Evolutionary conservation across 2,888 invertebrate species (phyloP).

Genomic region (Drosophila neonasuta): DNA sequence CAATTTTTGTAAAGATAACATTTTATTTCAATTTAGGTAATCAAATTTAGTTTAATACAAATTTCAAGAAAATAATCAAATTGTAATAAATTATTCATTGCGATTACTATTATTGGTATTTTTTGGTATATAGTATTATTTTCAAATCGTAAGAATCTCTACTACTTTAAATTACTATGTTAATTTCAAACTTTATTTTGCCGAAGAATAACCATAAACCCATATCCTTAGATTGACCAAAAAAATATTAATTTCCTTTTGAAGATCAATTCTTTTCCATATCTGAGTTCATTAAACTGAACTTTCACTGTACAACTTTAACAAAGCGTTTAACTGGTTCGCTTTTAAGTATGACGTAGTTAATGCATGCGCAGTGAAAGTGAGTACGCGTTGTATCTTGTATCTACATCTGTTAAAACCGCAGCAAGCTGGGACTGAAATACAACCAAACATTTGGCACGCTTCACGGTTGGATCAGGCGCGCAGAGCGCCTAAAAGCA

Average conservation of each 20-base stretch:
- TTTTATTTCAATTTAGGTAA: too few species aligned
- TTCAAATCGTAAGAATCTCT: too few species aligned
- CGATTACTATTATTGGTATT: too few species aligned
- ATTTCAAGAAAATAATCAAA: too few species aligned
- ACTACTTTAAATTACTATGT: too few species aligned
- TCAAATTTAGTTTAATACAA: too few species aligned
- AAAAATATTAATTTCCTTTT: background rate
- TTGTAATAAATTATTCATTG: too few species aligned
- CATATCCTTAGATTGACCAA: too few species aligned
- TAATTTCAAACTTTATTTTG: too few species aligned
- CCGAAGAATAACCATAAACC: too few species aligned
- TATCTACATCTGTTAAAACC: conserved; percentile 18
- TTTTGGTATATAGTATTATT: too few species aligned
- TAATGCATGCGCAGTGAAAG: conserved; percentile 10
- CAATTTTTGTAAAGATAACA: too few species aligned
- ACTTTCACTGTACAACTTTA: conserved; percentile 1
- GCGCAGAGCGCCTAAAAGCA: conserved; percentile 73
- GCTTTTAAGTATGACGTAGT: background rate
- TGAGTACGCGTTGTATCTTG: conserved; percentile 9
- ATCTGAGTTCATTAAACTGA: background rate
- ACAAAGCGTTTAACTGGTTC: background rate
- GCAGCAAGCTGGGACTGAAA: conserved; percentile 36
- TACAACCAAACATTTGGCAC: conserved; percentile 76
- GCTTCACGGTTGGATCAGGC: conserved; percentile 60
- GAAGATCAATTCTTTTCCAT: background rate